These are phyloP conservation scores for Nomada flava DNA, from an alignment of 2,888 invertebrate genomes.

Conservation along the genomic window DNA sequence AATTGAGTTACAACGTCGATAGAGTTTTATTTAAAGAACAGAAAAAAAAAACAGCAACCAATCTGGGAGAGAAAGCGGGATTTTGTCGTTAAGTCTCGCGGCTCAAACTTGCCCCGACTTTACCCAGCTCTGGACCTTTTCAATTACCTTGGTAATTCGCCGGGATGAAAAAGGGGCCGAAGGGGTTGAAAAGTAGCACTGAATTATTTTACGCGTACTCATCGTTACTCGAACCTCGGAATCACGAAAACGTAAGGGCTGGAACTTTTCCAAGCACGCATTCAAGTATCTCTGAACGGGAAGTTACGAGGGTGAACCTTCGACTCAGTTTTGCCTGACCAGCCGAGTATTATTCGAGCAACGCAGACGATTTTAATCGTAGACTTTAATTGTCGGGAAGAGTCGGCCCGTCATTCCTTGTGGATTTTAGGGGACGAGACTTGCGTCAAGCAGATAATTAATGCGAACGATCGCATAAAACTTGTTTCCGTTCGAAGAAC, in stretches of 20 bases:
- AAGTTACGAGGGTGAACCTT: slow-evolving; percentile 7
- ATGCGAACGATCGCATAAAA: background rate
- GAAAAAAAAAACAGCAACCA: background rate
- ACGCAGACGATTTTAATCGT: slow-evolving; percentile 25
- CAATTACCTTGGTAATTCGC: slow-evolving; percentile 35
- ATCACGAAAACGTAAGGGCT: background rate
- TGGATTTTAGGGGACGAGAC: background rate
- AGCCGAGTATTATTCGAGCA: slow-evolving; percentile 1
- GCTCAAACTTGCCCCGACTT: background rate
- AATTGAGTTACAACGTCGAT: slow-evolving; percentile 53
- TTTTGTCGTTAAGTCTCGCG: no score
- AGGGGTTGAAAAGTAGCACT: slow-evolving; percentile 4
- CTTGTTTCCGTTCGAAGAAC: background rate
- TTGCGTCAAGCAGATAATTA: background rate
- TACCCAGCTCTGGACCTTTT: background rate
- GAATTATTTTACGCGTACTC: slow-evolving; percentile 3
- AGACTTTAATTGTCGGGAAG: slow-evolving; percentile 1
- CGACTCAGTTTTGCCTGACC: background rate
- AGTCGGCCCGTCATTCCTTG: background rate
- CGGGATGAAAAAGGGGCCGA: background rate
- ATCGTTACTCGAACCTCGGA: slow-evolving; percentile 5
- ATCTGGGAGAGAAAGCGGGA: background rate
- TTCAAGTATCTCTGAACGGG: slow-evolving; percentile 10
- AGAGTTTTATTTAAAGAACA: slow-evolving; percentile 38
- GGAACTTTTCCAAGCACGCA: slow-evolving; percentile 4